A percentile compares a stretch with the other conserved stretches of the same genome.
These are phyloP conservation scores for Nomada hirtipes DNA, from an alignment of 2,888 invertebrate species.

Conservation along the genomic window DNA sequence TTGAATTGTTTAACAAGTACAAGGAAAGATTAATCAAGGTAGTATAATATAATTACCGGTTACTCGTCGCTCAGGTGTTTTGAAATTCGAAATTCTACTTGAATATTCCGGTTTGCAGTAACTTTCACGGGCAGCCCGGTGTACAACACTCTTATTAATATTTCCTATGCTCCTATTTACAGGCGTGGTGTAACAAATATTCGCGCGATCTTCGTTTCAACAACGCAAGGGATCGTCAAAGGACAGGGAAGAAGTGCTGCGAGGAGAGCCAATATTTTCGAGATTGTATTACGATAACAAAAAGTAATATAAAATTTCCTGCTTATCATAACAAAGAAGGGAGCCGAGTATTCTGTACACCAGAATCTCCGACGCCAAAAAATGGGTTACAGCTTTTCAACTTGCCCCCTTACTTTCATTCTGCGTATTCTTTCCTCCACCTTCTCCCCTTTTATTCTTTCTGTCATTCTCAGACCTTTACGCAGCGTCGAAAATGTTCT, in stretches of 20 bases:
- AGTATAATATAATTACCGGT: background rate
- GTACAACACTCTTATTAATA: constrained; percentile 27
- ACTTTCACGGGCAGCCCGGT: background rate
- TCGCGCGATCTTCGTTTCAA: constrained; percentile 4
- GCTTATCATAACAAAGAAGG: background rate
- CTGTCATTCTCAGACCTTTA: background rate
- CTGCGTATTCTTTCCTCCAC: background rate
- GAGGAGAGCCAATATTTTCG: background rate
- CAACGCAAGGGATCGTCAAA: constrained; percentile 13
- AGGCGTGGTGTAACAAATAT: constrained; percentile 12
- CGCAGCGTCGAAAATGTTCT: no score
- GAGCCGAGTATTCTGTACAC: background rate
- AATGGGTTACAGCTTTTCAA: background rate
- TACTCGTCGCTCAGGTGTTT: background rate
- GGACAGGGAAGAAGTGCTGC: background rate
- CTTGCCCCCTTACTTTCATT: background rate
- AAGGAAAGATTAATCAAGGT: background rate
- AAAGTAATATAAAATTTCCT: constrained; percentile 13
- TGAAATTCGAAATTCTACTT: constrained; percentile 32
- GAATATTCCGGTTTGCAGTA: constrained; percentile 29
- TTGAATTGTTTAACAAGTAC: background rate
- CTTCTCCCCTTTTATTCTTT: background rate
- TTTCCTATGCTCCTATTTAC: constrained; percentile 11
- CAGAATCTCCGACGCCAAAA: background rate
- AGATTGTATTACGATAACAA: constrained; percentile 21